Percentiles rank a stretch among this genome's conserved stretches.
phyloP scores from a whole-genome alignment of 2,888 invertebrate genomes.

The Troglohyphantes excavatus region DNA sequence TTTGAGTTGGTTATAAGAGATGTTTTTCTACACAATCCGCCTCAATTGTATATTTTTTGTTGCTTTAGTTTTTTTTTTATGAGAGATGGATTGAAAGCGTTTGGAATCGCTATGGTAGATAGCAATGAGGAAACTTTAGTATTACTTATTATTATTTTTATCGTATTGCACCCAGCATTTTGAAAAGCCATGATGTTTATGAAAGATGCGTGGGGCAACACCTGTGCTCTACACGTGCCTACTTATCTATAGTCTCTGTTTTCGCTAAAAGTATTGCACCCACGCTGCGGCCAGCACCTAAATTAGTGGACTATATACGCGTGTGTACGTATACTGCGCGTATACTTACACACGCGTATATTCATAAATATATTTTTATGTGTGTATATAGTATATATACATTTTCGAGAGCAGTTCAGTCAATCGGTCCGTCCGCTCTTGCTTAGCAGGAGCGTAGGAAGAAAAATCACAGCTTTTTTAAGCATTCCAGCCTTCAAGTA shows the following conservation, averaged over 20 bases:
- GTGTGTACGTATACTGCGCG: slow-evolving; percentile 42
- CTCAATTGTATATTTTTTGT: slow-evolving; percentile 33
- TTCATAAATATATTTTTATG: slow-evolving; percentile 67
- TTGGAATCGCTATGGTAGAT: slow-evolving; percentile 67
- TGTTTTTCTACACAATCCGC: slow-evolving; percentile 34
- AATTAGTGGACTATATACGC: slow-evolving; percentile 74
- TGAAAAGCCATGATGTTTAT: slow-evolving; percentile 71
- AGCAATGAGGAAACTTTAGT: slow-evolving; percentile 67
- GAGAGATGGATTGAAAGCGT: slow-evolving; percentile 66
- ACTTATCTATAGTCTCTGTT: slow-evolving; percentile 76
- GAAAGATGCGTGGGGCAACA: slow-evolving; percentile 76
- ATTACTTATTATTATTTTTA: slow-evolving; percentile 11
- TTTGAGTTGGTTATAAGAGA: slow-evolving; percentile 56
- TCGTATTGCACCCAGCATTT: slow-evolving; percentile 66
- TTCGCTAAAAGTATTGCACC: slow-evolving; percentile 78
- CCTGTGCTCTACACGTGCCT: slow-evolving; percentile 78
- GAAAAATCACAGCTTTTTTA: slow-evolving; percentile 70
- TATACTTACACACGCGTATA: slow-evolving; percentile 61
- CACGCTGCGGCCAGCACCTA: slow-evolving; percentile 79
- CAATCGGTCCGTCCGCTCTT: slow-evolving; percentile 71
- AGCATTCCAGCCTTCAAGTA: slow-evolving; percentile 45
- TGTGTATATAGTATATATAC: slow-evolving; percentile 72
- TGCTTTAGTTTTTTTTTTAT: slow-evolving; percentile 18
- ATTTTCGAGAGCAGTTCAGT: slow-evolving; percentile 67
- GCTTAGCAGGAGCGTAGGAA: slow-evolving; percentile 76